Evolutionary conservation across 2,113 vertebrate genomes (phyloP), one percentile per base, ranked within the genome.

Genomic region (Strigops habroptila): DNA sequence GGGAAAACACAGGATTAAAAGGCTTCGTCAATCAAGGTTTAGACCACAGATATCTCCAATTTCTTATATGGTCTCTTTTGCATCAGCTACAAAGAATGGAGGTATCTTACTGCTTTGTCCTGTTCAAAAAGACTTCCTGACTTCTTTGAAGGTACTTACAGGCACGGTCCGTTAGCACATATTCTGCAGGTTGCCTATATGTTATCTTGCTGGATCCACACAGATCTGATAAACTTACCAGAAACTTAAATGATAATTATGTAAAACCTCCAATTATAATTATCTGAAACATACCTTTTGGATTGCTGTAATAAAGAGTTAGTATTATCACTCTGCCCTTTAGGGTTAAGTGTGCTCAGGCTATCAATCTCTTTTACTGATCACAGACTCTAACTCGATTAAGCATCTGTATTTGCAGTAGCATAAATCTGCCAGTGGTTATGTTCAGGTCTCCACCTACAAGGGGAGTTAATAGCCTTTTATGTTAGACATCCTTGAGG

Each of bases 401-500:
- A 94, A 97, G 92, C 24, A 14, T 69, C 89, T 91, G 31, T 41
- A 65, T 95, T 93, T 92, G 62, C 88, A 77, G 78, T 18, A 77
- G 67, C 35, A 82, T 93, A 65, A 93, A 96, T 97, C 93, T 91
- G 82, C 73, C 46, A 37, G 65, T 5, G 39, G 46, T 92, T 94
- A 92, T 59, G 79, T 74, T 68, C 62, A 23, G 82, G 82, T 94
- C 92, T 70, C 74, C 96, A 96, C 67, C 70, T 93, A 65, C 55
- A 70, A 17, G 43, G 69, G 81, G 82, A 83, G 76, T 64, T 90
- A 81, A 95, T 93, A 91, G 90, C 90, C 86, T 97, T 96, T 97
- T 92, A 59, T 95, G 91, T 94, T 86, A 82, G 82, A 86, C 91
- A 92, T 25, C 94, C 90, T 94, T 94, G 70, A 86, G 93, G 80